Percentiles rank a stretch among this genome's conserved stretches.
Conservation (phyloP, 2,797 vertebrate genomes). For the Eospalax fontanierii region DNA sequence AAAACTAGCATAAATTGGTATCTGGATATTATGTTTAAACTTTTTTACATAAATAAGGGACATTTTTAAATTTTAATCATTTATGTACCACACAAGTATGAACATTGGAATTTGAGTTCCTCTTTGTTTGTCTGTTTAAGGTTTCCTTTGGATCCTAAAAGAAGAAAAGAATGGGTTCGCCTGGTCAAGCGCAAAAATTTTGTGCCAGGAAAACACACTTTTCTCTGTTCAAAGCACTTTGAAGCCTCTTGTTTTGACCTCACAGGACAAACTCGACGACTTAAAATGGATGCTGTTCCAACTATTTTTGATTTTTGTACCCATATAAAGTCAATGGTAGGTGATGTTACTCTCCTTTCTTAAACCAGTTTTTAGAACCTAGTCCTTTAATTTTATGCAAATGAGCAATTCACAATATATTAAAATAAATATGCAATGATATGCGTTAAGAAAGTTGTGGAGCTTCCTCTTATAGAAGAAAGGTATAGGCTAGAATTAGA, state of each 20-base stretch:
- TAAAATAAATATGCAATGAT: slow-evolving; percentile 8
- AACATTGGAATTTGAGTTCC: slow-evolving; percentile 72
- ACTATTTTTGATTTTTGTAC: slow-evolving; percentile 89
- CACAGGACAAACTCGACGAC: slow-evolving; percentile 84
- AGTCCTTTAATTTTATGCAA: slow-evolving; percentile 60
- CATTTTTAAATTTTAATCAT: slow-evolving; percentile 62
- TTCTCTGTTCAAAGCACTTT: slow-evolving; percentile 86
- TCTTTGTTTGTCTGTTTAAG: slow-evolving; percentile 70
- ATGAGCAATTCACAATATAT: slow-evolving; percentile 18
- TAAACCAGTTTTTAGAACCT: not conserved
- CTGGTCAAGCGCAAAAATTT: slow-evolving; percentile 84
- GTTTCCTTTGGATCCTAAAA: slow-evolving; percentile 85
- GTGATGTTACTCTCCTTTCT: slow-evolving; percentile 69
- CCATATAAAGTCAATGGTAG: slow-evolving; percentile 85
- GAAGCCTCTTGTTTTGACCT: slow-evolving; percentile 84
- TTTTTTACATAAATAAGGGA: slow-evolving; percentile 50
- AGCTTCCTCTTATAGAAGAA: not conserved
- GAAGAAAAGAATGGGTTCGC: slow-evolving; percentile 83
- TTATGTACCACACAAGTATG: slow-evolving; percentile 18
- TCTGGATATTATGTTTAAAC: slow-evolving; percentile 22
- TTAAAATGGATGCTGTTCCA: slow-evolving; percentile 88
- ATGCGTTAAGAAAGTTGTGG: slow-evolving; percentile 30
- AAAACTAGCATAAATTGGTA: slow-evolving; percentile 62
- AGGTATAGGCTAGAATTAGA: not conserved
- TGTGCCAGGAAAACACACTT: slow-evolving; percentile 85